Evolutionary conservation across 1,140 invertebrate genomes (phyloP), one percentile per base, ranked within the genome.

Genomic region (Hycleus phaleratus): DNA sequence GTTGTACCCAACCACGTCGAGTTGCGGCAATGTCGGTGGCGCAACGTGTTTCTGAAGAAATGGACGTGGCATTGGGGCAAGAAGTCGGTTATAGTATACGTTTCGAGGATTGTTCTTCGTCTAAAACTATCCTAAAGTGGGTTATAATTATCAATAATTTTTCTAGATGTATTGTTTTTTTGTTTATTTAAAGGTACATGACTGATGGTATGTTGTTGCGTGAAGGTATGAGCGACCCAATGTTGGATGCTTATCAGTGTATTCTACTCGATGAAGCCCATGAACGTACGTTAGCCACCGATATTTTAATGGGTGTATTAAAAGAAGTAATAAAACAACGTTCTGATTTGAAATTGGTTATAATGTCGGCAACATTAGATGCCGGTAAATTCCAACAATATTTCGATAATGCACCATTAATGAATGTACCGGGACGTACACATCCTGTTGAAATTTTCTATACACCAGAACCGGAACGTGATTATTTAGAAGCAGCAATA

Each of bases 341-440:
- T 47, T 74, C 80, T 5, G 97, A 99, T 77, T 79, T 99, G 9
- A 99, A 99, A 78, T 82, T 99, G 47, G 93, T 99, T 63, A 92
- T 99, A 69, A 99, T 99, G 97, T 97, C 94, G 69, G 97, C 97
- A 10, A 99, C 97, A 0, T 78, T 99, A n/a, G 97, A 99, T 78
- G 96, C 97, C 48, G 97, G 96, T 4, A 99, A 99, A 75, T 99
- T 99, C 77, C 95, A 97, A 76, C 89, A 93, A 71, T 98, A 98
- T 74, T 98, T 99, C 75, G 95, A 99, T 68, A 92, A 96, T 74
- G 96, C 96, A 10, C 97, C 97, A 0, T 75, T 99, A 11, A 95
- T 99, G 90, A 98, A 94, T 72, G 95, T 99, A 26, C 97, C 97
- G 7, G 95, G 95, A 43, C 77, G 95, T 71, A 97, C 95, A 4